Base-by-base conservation (phyloP, 1,140 invertebrate species). In the Euschistus heros region DNA sequence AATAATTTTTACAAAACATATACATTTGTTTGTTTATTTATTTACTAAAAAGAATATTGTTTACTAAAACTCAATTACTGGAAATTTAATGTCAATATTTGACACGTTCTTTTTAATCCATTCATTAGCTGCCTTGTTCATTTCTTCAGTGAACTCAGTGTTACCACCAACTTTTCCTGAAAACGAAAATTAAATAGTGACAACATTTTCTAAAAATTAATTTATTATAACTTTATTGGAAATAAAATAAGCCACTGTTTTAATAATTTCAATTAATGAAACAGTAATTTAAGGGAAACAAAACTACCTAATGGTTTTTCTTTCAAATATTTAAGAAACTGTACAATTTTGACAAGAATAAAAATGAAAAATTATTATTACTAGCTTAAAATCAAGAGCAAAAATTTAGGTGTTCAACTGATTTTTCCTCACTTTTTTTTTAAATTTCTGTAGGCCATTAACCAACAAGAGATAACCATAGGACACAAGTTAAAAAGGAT, bases 51-150 rank as follows among this genome's bases (percentile, higher is more conserved):
- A 10, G 13, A 37, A 37, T 37, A 37, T 37, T 37, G 3, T 1
- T 37, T 10, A 1, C 10, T 37, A 37, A 37, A 37, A 1, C 7
- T 37, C 47, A 57, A 26, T 22, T 24, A 55, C 63, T 33, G 68
- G 68, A 44, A 71, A 71, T n/a, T 61, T 47, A n/a, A 71, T 50
- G 42, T 69, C 68, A 10, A 67, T 68, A 27, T 59, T 46, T 10
- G 26, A 42, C n/a, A 70, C 30, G 47, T 70, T 67, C 59, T 71
- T 46, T 18, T 52, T 37, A n/a, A 71, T 70, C 69, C 69, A 71
- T 62, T 68, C 44, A 26, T 71, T 67, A 2, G 70, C 66, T 47
- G 50, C 26, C 24, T 52, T 65, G 14, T 67, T 63, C 26, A 71
- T 24, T 64, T 71, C 71, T 44, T 62, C 62, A n/a, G 65, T 52